Evolutionary conservation across 2,113 vertebrate genomes (phyloP).

Genomic region (Calonectris borealis): DNA sequence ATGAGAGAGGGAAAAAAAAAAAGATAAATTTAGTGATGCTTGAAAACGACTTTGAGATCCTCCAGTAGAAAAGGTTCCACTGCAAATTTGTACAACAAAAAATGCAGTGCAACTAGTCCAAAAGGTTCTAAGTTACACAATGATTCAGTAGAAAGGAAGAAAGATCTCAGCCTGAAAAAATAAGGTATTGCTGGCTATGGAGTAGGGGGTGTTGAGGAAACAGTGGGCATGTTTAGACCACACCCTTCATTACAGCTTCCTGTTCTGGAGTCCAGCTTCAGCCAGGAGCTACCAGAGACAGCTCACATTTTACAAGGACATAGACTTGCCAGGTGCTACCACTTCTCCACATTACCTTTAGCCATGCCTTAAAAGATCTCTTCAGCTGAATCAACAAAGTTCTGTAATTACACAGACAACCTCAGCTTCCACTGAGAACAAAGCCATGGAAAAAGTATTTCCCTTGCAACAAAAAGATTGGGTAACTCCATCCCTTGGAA

Average conservation of each 20-base stretch:
- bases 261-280: background rate
- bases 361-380: background rate
- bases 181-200: rapidly evolving
- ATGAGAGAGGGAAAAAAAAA: too few relatives aligned
- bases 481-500: background rate
- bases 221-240: background rate
- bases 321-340: background rate
- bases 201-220: rapidly evolving
- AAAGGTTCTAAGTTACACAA: background rate
- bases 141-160: background rate
- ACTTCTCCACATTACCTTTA: background rate
- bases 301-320: background rate
- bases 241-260: background rate
- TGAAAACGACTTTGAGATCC: background rate
- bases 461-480: background rate
- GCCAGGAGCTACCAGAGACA: background rate
- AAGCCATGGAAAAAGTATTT: background rate
- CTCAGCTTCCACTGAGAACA: background rate
- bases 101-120: background rate
- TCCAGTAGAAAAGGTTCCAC: background rate
- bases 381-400: background rate
- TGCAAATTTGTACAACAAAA: background rate
- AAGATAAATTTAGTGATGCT: background rate
- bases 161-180: background rate
- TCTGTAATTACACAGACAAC: background rate